Base-by-base conservation (phyloP, 2,888 invertebrate genomes). In the Brachycybe producta region DNA sequence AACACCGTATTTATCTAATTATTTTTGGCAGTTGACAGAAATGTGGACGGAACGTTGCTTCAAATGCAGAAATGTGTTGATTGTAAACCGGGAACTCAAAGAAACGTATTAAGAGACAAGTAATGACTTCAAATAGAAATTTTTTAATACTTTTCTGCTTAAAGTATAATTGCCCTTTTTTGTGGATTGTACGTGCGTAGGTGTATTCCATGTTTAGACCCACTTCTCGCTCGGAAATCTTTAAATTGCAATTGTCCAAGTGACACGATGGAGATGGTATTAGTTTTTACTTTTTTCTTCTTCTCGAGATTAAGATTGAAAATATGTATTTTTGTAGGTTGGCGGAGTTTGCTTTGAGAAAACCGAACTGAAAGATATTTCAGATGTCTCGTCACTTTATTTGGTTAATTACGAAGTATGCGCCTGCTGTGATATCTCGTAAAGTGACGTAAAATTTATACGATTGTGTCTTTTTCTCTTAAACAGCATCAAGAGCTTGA, bases 141-240 rank as follows among this genome's bases (percentile, higher is more conserved):
- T 36, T 11, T 11, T 36, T 11, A 15, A 36, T n/a, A 11, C 19
- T 7, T 36, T 36, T 36, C 7, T 17, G 19, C 5, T 8, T n/a
- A n/a, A n/a, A n/a, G n/a, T n/a, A n/a, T n/a, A n/a, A n/a, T n/a
- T n/a, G n/a, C n/a, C n/a, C n/a, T n/a, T n/a, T n/a, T n/a, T n/a
- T n/a, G n/a, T n/a, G n/a, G n/a, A n/a, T n/a, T n/a, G n/a, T n/a
- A n/a, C n/a, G n/a, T n/a, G n/a, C n/a, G n/a, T 41, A 48, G 48
- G 24, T 48, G 48, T 41, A n/a, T 48, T 7, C 40, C 40, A 17
- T 48, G 48, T 40, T 4, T 13, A 19, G 48, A 48, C 40, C 48
- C 48, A 28, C 27, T 48, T 13, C 19, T 28, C 11, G 19, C 32
- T 39, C 40, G 48, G n/a, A 36, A 41, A 40, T 19, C 21, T 15